These are phyloP conservation scores for Mystacornis crossleyi DNA, from an alignment of 2,113 vertebrate genomes.

Conservation along the genomic window DNA sequence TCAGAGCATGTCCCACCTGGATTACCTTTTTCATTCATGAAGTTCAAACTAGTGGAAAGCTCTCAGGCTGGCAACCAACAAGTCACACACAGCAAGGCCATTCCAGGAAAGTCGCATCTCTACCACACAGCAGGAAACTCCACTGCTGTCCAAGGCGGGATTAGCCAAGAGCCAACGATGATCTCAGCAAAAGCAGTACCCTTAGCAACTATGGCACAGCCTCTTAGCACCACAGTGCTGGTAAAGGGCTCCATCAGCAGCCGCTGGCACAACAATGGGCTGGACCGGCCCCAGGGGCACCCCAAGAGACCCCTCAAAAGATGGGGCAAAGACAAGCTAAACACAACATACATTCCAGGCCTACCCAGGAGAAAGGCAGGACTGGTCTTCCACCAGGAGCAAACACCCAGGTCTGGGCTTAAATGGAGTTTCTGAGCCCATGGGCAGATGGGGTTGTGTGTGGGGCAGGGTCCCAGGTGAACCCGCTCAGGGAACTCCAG, in stretches of 20 bases:
- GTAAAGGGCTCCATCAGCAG: not conserved
- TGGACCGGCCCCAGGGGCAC: not conserved
- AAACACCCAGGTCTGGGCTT: not conserved
- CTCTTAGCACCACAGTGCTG: not conserved
- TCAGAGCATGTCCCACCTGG: not conserved
- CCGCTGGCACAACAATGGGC: accelerated
- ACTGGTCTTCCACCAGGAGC: accelerated
- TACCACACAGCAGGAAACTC: not conserved
- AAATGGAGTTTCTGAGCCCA: not conserved
- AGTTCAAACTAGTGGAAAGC: not conserved
- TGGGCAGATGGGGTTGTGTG: not conserved
- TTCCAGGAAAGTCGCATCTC: accelerated
- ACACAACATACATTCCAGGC: accelerated
- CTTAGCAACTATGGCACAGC: not conserved
- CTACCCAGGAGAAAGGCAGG: not conserved
- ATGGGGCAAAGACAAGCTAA: not conserved
- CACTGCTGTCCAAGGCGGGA: not conserved
- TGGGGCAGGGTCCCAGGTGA: not conserved
- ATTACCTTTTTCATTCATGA: not conserved
- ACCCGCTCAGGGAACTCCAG: not conserved
- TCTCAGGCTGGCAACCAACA: not conserved
- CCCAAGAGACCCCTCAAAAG: accelerated
- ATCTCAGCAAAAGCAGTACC: not conserved
- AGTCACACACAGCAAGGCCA: not conserved
- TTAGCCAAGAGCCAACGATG: not conserved